Evolutionary conservation across 2,797 vertebrate genomes (phyloP).

Genomic region (Bucorvus abyssinicus): DNA sequence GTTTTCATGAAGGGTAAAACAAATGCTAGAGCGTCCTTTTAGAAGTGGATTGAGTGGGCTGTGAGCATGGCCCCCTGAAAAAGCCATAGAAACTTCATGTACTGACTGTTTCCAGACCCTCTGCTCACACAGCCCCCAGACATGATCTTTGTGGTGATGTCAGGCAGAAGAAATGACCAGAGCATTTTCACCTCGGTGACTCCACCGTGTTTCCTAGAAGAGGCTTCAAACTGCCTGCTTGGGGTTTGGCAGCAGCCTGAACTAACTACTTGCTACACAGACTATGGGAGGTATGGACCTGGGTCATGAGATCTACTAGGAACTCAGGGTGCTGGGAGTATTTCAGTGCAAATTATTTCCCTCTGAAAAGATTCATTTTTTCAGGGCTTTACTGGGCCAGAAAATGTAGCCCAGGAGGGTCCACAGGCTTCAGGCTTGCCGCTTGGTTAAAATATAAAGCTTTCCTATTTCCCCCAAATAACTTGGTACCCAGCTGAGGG

Average conservation of each 20-base stretch:
- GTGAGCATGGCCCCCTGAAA: not conserved
- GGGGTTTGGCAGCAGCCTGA: not conserved
- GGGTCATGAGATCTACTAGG: not conserved
- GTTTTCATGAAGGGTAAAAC: not conserved
- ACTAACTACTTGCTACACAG: not conserved
- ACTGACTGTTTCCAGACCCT: not conserved
- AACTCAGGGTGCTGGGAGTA: not conserved
- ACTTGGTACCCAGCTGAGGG: not conserved
- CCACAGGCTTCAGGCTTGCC: not conserved
- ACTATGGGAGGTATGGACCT: not conserved
- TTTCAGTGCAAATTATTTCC: not conserved
- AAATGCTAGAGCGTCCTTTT: not conserved
- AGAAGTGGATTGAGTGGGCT: not conserved
- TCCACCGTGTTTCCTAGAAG: not conserved
- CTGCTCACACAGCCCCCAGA: not conserved
- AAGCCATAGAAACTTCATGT: not conserved
- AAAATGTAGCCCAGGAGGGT: not conserved
- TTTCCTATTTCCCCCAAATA: not conserved
- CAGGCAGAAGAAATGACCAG: not conserved
- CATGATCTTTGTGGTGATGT: not conserved
- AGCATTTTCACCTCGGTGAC: not conserved
- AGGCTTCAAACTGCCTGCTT: not conserved
- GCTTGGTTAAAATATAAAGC: not conserved
- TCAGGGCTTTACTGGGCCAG: not conserved
- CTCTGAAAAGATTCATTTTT: not conserved